A percentile compares a stretch with the other conserved stretches of the same genome.
Conservation (phyloP, 1,140 invertebrate species). For the Heliconius hermathena region DNA sequence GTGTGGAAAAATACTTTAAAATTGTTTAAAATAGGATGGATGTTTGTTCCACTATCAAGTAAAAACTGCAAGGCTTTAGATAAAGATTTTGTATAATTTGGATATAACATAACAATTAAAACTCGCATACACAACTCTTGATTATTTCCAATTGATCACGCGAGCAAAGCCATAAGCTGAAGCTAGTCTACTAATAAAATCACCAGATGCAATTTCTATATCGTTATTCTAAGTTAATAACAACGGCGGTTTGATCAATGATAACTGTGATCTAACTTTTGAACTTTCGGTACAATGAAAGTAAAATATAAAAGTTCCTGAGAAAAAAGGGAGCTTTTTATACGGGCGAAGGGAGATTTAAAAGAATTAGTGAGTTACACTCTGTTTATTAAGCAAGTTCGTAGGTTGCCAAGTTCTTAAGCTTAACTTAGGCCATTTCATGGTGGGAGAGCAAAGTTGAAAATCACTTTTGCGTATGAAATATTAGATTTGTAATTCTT, state of each 20-base stretch:
- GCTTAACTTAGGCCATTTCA: conserved; percentile 9
- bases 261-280: conserved; percentile 28
- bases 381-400: conserved; percentile 15
- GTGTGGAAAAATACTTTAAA: no score
- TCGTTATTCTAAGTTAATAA: background rate
- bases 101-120: no score
- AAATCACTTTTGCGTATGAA: conserved; percentile 6
- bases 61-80: no score
- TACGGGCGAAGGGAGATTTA: conserved; percentile 15
- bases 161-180: no score
- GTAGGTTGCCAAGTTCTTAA: background rate
- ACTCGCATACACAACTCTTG: no score
- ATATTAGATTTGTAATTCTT: conserved; percentile 13
- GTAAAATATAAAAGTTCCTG: conserved; percentile 21
- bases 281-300: conserved; percentile 15
- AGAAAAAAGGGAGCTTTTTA: background rate
- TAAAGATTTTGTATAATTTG: no score
- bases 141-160: no score
- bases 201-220: conserved; percentile 4
- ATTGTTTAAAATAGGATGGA: no score
- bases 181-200: background rate
- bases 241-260: conserved; percentile 24
- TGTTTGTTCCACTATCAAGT: no score
- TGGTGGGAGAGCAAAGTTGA: background rate
- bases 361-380: conserved; percentile 14